Evolutionary conservation across 2,113 vertebrate species (phyloP).

Genomic region (Erythrocebus patas): DNA sequence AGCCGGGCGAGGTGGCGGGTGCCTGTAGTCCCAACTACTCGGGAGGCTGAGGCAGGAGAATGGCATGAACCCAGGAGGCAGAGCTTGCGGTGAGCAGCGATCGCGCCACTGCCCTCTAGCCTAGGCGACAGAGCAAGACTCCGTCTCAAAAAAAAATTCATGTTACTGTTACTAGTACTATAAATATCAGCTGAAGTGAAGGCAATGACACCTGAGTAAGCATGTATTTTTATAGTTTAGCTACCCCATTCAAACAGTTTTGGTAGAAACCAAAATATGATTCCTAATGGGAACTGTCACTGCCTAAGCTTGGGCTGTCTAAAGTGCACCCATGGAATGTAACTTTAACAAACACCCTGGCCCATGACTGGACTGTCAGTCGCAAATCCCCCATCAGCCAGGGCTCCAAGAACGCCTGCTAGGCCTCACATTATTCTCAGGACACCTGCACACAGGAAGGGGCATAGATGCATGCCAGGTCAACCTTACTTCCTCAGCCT

Average conservation of each 20-base stretch:
- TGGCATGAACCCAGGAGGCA: rapidly evolving
- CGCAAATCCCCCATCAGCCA: neutral
- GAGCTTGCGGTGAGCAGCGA: no score
- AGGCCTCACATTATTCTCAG: neutral
- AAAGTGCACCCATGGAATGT: neutral
- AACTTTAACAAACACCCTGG: neutral
- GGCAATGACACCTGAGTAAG: neutral
- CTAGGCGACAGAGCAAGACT: no score
- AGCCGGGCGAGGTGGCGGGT: no score
- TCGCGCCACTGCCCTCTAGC: no score
- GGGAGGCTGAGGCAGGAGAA: no score
- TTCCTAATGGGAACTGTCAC: neutral
- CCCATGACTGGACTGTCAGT: no score
- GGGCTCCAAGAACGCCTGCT: neutral
- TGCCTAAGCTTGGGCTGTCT: neutral
- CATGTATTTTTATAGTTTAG: rapidly evolving
- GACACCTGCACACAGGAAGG: neutral
- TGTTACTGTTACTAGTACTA: neutral
- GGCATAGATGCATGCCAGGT: neutral
- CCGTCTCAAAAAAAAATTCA: neutral
- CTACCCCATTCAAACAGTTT: neutral
- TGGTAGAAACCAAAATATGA: neutral
- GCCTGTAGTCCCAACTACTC: no score
- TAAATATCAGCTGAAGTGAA: neutral
- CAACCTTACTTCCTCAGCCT: neutral